Base-by-base conservation (phyloP, 2,888 invertebrate species). In the Patella caerulea region DNA sequence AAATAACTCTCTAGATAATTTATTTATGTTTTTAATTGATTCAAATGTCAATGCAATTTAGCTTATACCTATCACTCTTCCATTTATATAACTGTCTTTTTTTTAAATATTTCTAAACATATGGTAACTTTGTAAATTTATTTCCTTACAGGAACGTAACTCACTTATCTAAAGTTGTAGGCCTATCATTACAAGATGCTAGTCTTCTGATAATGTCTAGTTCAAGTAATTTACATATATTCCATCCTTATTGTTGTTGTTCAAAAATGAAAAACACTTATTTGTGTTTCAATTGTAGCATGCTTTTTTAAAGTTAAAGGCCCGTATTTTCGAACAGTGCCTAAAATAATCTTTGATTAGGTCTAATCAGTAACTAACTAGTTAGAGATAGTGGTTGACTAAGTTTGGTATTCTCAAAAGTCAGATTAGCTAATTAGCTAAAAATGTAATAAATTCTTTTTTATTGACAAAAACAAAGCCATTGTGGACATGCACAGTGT, bases 151-250 rank as follows among this genome's bases (percentile, higher is more conserved):
- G 55, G 17, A 55, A 55, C 55, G 17, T 55, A 55, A 55, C 55
- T 55, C 12, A 55, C 55, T 55, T 55, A 55, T 55, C 55, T 55
- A 55, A 55, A 55, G 55, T 55, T 55, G 55, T 55, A 55, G 55
- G 14, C 55, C 55, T 55, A 55, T 55, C 55, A 55, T 55, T 55
- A 3, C 55, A 55, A 55, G 55, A 55, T 55, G 55, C 55, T 55
- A 55, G 55, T 55, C 55, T 55, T 55, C 55, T 55, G 55, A 55
- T 55, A 55, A 55, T 55, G 55, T 55, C 55, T 55, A 55, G 55
- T 55, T 55, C 55, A 55, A 55, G 55, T 55, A 55, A 55, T 55
- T 55, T 55, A 55, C 55, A 55, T 55, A 55, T 55, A 55, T 17
- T 55, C 55, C 12, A 55, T 15, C 17, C 17, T 55, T 55, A 55